These are phyloP conservation scores for Eupeodes latifasciatus DNA, from an alignment of 2,888 invertebrate species.

Conservation along the genomic window DNA sequence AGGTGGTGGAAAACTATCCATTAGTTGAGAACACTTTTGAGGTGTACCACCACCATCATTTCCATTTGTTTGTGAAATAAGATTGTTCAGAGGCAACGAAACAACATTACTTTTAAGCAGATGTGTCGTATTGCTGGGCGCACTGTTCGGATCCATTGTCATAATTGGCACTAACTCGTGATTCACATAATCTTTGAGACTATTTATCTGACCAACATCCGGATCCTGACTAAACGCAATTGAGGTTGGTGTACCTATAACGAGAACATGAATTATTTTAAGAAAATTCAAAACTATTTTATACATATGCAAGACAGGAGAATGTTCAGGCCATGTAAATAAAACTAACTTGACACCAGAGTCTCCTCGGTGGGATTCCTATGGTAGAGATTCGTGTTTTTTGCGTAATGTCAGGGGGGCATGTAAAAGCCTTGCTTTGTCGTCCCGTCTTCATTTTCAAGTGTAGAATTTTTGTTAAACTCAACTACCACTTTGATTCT, in stretches of 20 bases:
- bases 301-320: neutral
- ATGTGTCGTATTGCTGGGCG: slow-evolving; percentile 77
- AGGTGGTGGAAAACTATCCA: slow-evolving; percentile 79
- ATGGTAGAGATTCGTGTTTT: slow-evolving; percentile 84
- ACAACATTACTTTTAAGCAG: slow-evolving; percentile 77
- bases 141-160: slow-evolving; percentile 83
- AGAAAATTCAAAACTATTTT: neutral
- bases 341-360: slow-evolving; percentile 84
- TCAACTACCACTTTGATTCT: slow-evolving; percentile 88
- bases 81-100: slow-evolving; percentile 76
- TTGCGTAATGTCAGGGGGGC: slow-evolving; percentile 83
- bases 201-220: slow-evolving; percentile 81
- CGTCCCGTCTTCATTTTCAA: slow-evolving; percentile 77
- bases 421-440: slow-evolving; percentile 80
- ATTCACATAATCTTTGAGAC: slow-evolving; percentile 83
- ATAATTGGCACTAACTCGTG: slow-evolving; percentile 84
- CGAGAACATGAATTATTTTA: neutral
- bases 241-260: slow-evolving; percentile 85
- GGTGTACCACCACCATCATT: slow-evolving; percentile 64
- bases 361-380: slow-evolving; percentile 87
- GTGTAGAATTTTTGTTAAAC: slow-evolving; percentile 81
- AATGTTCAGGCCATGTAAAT: slow-evolving; percentile 15
- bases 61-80: slow-evolving; percentile 71
- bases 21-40: slow-evolving; percentile 78
- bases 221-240: slow-evolving; percentile 81